These are phyloP conservation scores for Actinia equina DNA, from an alignment of 64 coral and sea anemone species.

Conservation along the genomic window DNA sequence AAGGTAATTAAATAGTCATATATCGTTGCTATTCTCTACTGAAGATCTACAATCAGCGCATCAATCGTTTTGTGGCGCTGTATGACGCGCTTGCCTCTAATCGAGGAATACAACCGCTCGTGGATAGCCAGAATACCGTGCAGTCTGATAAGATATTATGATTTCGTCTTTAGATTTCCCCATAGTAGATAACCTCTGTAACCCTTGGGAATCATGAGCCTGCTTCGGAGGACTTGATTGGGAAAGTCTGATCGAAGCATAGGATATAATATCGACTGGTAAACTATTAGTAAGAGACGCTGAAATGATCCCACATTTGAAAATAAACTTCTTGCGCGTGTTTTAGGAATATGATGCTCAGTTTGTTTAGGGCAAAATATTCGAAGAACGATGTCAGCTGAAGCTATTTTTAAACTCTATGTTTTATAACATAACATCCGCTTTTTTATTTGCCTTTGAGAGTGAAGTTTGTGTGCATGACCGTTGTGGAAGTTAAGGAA, in stretches of 20 bases:
- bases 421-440: background rate
- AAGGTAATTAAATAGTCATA: background rate
- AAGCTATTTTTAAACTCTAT: no score
- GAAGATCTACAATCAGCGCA: background rate
- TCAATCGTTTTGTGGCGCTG: background rate
- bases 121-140: background rate
- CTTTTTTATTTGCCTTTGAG: no score
- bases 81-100: background rate
- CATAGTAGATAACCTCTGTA: background rate
- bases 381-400: background rate
- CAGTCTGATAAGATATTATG: background rate
- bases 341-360: background rate
- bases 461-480: no score
- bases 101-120: background rate
- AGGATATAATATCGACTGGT: background rate
- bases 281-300: background rate
- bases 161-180: background rate
- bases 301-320: background rate
- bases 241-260: background rate
- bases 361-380: background rate
- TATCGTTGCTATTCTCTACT: conserved; percentile 1
- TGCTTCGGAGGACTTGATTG: background rate
- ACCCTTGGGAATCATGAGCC: background rate
- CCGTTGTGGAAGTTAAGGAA: no score
- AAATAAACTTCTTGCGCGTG: background rate